Conservation (phyloP, 1,140 invertebrate genomes). For the Cylas formicarius region DNA sequence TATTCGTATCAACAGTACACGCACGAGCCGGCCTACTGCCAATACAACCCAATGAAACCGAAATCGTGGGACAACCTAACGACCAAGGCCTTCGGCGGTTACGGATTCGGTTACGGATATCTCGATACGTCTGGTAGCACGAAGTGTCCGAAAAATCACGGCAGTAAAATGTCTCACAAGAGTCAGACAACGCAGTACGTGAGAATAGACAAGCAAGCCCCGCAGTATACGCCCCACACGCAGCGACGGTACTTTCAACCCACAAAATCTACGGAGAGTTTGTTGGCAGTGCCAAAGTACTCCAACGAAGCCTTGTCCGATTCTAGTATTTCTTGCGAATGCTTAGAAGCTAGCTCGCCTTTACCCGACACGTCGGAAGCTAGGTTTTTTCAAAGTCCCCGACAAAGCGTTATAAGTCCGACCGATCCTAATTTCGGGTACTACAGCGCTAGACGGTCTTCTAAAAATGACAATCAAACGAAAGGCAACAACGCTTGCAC, state of each 20-base stretch:
- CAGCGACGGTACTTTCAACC: conserved; percentile 49
- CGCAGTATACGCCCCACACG: conserved; percentile 43
- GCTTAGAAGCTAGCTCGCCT: conserved; percentile 46
- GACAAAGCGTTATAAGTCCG: conserved; percentile 43
- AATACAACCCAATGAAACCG: conserved; percentile 60
- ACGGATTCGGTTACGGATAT: conserved; percentile 78
- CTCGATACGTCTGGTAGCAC: conserved; percentile 47
- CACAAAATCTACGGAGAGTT: conserved; percentile 71
- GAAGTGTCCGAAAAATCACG: conserved; percentile 20
- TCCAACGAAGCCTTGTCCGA: conserved; percentile 52
- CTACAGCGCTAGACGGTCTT: conserved; percentile 44
- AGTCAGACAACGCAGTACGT: conserved; percentile 29
- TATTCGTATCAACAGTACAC: conserved; percentile 39
- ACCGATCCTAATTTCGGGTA: conserved; percentile 44
- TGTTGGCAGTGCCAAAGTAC: conserved; percentile 57
- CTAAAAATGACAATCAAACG: conserved; percentile 42
- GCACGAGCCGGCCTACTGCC: conserved; percentile 45
- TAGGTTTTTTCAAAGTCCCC: conserved; percentile 44
- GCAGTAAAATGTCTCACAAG: conserved; percentile 8
- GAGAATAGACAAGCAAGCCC: conserved; percentile 31
- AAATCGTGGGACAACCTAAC: conserved; percentile 80
- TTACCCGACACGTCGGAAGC: conserved; percentile 33
- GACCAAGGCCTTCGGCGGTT: conserved; percentile 73
- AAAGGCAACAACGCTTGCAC: conserved; percentile 43
- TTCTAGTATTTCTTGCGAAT: conserved; percentile 60